Evolutionary conservation across 2,113 vertebrate species (phyloP).

Genomic region (Pavo muticus): DNA sequence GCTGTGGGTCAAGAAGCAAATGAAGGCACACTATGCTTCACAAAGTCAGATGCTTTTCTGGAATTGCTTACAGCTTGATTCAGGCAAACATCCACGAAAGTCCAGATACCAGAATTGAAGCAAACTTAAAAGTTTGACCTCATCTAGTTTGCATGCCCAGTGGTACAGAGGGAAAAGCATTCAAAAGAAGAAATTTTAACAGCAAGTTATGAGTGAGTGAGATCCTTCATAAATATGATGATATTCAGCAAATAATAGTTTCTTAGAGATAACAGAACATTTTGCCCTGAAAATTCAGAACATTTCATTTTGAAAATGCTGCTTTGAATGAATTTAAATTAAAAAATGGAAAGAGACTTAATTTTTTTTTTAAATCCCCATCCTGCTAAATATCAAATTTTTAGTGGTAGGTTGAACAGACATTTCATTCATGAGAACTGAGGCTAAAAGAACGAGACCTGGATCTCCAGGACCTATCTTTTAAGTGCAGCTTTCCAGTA

Average conservation of each 20-base stretch:
- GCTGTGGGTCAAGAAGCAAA: background rate
- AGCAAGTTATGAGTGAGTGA: background rate
- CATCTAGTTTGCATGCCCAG: background rate
- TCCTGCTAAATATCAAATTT: background rate
- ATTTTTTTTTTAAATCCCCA: no score
- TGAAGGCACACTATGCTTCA: background rate
- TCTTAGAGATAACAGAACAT: background rate
- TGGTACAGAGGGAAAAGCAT: background rate
- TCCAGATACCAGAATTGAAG: background rate
- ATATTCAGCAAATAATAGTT: background rate
- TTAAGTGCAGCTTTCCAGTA: background rate
- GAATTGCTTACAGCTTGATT: background rate
- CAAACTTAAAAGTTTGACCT: background rate
- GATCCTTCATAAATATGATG: background rate
- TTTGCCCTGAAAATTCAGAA: background rate
- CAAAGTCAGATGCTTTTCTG: background rate
- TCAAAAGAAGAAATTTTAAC: background rate
- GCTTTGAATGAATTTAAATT: background rate
- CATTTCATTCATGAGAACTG: background rate
- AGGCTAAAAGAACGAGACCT: background rate
- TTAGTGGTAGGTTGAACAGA: background rate
- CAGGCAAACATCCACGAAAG: background rate
- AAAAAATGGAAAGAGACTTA: background rate
- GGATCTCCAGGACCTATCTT: background rate
- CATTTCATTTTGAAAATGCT: background rate